Percentiles rank a stretch among this genome's conserved stretches.
Evolutionary conservation across 1,140 invertebrate species (phyloP).

Genomic region (Solenopsis invicta): DNA sequence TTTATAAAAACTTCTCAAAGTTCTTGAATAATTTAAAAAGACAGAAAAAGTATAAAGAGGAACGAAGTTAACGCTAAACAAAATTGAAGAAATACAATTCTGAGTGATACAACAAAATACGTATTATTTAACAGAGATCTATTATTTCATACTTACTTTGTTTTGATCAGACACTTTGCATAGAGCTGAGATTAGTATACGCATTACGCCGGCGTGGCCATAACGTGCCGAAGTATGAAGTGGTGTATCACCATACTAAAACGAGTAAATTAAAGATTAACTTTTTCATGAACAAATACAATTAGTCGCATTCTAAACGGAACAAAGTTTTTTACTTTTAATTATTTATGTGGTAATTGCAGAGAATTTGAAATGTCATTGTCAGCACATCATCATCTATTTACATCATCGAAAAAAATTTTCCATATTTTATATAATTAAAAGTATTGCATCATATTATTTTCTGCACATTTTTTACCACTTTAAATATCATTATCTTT

Average conservation of each 20-base stretch:
- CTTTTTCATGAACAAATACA: not conserved
- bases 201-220: constrained; percentile 97
- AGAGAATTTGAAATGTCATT: not conserved
- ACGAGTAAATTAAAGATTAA: constrained; percentile 69
- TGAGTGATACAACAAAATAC: not conserved
- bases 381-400: not conserved
- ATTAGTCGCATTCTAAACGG: not conserved
- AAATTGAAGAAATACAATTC: not conserved
- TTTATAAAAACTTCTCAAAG: not conserved
- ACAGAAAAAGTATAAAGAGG: not conserved
- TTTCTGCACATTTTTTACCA: not conserved
- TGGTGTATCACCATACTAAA: constrained; percentile 97
- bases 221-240: constrained; percentile 98
- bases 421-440: not conserved
- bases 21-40: not conserved
- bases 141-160: constrained; percentile 89
- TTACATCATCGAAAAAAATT: not conserved
- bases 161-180: constrained; percentile 96
- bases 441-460: not conserved
- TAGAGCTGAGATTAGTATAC: constrained; percentile 96
- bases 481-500: not conserved
- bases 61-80: not conserved
- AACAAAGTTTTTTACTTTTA: not conserved
- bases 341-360: not conserved
- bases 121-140: constrained; percentile 7